Evolutionary conservation across 2,888 invertebrate genomes (phyloP).

Genomic region (Dynastes hyllus): DNA sequence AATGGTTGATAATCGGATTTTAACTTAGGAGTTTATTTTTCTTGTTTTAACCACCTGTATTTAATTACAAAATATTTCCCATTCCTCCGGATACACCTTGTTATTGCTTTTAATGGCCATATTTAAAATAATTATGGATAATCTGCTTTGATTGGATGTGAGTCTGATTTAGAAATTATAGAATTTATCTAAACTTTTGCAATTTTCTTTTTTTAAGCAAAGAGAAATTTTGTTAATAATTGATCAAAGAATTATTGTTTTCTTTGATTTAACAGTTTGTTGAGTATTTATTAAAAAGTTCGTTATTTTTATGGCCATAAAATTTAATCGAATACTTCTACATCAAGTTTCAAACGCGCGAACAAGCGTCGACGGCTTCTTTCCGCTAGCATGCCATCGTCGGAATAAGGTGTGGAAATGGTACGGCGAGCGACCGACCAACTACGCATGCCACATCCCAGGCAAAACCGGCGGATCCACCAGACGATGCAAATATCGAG

Average conservation of each 20-base stretch:
- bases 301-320: background rate
- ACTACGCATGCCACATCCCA: conserved; percentile 60
- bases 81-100: too few relatives aligned
- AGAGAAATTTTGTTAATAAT: background rate
- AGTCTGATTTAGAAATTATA: too few relatives aligned
- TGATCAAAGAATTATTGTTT: background rate
- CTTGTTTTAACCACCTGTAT: too few relatives aligned
- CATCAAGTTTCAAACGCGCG: background rate
- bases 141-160: too few relatives aligned
- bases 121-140: too few relatives aligned
- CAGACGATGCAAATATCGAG: conserved; percentile 59
- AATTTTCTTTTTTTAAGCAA: background rate
- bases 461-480: conserved; percentile 57
- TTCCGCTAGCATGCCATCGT: background rate
- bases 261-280: background rate
- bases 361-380: background rate
- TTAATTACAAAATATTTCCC: too few relatives aligned
- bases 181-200: too few relatives aligned
- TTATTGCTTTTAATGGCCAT: too few relatives aligned
- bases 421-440: conserved; percentile 23
- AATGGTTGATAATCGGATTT: too few relatives aligned
- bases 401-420: conserved; percentile 50
- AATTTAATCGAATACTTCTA: background rate
- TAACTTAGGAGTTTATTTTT: too few relatives aligned
- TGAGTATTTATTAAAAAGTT: background rate